Evolutionary conservation across 2,888 invertebrate genomes (phyloP).

Genomic region (Eilema griseolum): DNA sequence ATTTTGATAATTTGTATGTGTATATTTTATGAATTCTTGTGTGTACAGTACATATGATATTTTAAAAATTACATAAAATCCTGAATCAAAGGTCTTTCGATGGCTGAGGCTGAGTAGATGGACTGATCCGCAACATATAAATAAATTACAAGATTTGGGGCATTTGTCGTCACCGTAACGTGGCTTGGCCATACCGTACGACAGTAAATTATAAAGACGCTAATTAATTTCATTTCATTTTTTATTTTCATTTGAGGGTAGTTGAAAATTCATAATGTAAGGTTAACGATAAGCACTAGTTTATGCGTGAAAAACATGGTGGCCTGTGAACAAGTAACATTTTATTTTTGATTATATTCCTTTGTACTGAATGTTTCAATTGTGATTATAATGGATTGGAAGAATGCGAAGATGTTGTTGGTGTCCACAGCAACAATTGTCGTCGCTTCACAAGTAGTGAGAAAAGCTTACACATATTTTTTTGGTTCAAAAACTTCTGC

Average conservation of each 20-base stretch:
- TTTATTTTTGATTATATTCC: constrained; percentile 53
- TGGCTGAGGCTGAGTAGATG: no score
- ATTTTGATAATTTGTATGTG: no score
- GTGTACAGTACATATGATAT: no score
- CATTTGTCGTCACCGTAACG: neutral
- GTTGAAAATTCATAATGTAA: constrained; percentile 30
- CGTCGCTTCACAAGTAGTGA: constrained; percentile 77
- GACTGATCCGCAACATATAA: no score
- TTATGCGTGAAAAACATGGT: constrained; percentile 78
- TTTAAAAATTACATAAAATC: no score
- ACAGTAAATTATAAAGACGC: neutral
- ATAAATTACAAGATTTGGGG: no score
- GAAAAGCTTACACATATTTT: constrained; percentile 75
- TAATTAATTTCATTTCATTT: constrained; percentile 16
- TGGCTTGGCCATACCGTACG: neutral
- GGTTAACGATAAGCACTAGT: constrained; percentile 27
- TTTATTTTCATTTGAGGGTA: constrained; percentile 58
- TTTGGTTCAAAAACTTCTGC: constrained; percentile 55
- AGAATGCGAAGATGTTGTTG: constrained; percentile 75
- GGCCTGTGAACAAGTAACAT: constrained; percentile 60
- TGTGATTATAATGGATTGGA: constrained; percentile 77
- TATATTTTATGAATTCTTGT: no score
- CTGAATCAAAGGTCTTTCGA: no score
- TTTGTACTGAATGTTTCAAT: constrained; percentile 46
- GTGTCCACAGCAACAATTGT: constrained; percentile 78